Evolutionary conservation across 2,113 vertebrate species (phyloP), one percentile per base, ranked within the genome.

Genomic region (Menidia beryllina): DNA sequence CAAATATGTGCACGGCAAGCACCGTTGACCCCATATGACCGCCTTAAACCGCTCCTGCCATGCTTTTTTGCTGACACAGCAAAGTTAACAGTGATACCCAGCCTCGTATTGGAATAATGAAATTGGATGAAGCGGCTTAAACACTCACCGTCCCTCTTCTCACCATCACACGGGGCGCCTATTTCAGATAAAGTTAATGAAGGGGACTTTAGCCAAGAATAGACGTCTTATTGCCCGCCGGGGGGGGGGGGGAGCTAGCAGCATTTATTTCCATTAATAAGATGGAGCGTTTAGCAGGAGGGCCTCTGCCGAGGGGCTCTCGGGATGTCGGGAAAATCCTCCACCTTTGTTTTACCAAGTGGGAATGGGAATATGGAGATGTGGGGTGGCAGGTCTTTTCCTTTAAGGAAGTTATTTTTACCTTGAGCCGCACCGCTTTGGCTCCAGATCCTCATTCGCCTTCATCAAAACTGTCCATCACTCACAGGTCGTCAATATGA

Each of bases 161-260:
- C 39, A 26, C 87, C 87, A 88, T 87, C 85, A 65, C 77, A 86
- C 81, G 79, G 77, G 81, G 85, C 77, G 86, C 88, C 85, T 79
- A 87, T 89, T 91, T 85, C 88, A 93, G 92, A 93, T 93, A 93
- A 92, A 84, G 75, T 86, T 93, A 92, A 93, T 93, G 92, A 91
- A 91, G 90, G 84, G 73, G 90, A 83, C 89, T 91, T 89, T 73
- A 89, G 88, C 71, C 69, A 71, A 82, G 84, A 87, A 88, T 80
- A 91, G 87, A 88, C 85, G 62, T 89, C 89, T 87, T 89, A 79
- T 65, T 87, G 73, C 76, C 54, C 59, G 43, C 54, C 59, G 43
- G 1, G 39, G 15, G n/a, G 25, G 69, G 59, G 78, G 63, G 76
- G 75, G 60, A 1, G 50, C 77, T 57, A 63, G 72, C 76, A 36